Evolutionary conservation across 1,140 invertebrate species (phyloP), one percentile per base, ranked within the genome.

Genomic region (Cheumatopsyche charites): DNA sequence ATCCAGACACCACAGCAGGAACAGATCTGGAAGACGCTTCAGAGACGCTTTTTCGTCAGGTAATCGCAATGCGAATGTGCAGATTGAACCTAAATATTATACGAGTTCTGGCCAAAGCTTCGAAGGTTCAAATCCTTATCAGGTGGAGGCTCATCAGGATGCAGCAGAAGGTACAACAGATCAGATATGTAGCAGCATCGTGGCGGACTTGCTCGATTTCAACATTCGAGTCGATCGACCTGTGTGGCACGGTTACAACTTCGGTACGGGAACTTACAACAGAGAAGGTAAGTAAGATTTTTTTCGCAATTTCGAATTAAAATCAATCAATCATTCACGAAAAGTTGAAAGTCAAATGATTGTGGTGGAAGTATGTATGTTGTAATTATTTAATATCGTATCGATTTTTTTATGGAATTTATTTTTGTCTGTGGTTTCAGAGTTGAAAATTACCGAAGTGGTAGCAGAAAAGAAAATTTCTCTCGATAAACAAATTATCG

Each of bases 251-350:
- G 49, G 42, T 23, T 75, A 75, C 29, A 67, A 47, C 4, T 75
- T 66, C 36, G 29, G 61, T 29, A 75, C 73, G n/a, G 73, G 73
- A 17, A 23, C 73, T 5, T 72, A 72, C 41, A 75, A 75, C 45
- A 52, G 73, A 61, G 67, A 75, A 58, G 71, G 71, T 68, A 62
- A 19, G 26, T 23, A 9, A 5, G n/a, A n/a, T n/a, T n/a, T n/a
- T n/a, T n/a, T n/a, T n/a, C n/a, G n/a, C n/a, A n/a, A n/a, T n/a
- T n/a, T n/a, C n/a, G n/a, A n/a, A n/a, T n/a, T n/a, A n/a, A n/a
- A n/a, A n/a, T n/a, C n/a, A n/a, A n/a, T n/a, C n/a, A n/a, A n/a
- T n/a, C n/a, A n/a, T n/a, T n/a, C n/a, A n/a, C n/a, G n/a, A n/a
- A n/a, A n/a, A n/a, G n/a, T n/a, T n/a, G n/a, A n/a, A n/a, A n/a